Evolutionary conservation across 2,113 vertebrate genomes (phyloP), one percentile per base, ranked within the genome.

Genomic region (Synodontis membranacea): DNA sequence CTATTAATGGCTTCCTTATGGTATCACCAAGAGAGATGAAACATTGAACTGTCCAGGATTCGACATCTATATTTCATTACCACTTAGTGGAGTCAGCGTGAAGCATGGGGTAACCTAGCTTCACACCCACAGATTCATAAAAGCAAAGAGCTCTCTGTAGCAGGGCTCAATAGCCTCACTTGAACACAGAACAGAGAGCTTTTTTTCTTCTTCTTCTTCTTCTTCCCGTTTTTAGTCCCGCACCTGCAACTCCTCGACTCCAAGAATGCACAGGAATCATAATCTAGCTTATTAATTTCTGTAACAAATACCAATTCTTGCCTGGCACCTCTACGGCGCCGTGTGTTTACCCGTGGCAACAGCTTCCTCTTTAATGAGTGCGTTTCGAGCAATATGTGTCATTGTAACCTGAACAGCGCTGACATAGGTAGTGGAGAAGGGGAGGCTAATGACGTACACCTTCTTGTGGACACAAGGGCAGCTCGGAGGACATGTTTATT

Each of bases 11-110:
- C 88, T 95, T 92, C 94, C 93, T 95, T 94, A 95, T 94, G 93
- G 91, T 93, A 94, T 94, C 91, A 91, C 93, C 94, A 86, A 93
- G 92, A 94, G 93, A 95, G 91, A 93, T 92, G 93, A 95, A 93
- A 95, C 94, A 92, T 88, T 89, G 87, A 91, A 90, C 92, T 95
- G 92, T 93, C 93, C 91, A 93, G 92, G 93, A 90, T 90, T 93
- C 91, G 92, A 92, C 93, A 95, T 96, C 94, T 96, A 95, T 96
- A 95, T 95, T 95, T 96, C 92, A 96, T 93, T 88, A 90, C 92
- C 89, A 91, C 83, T 91, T 92, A 93, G 91, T 92, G 86, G 37
- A 90, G 81, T 89, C 84, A 88, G 88, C 84, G 42, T 90, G 46
- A 81, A 86, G 86, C 84, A 66, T 80, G 66, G 85, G 86, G 62